Evolutionary conservation across 2,888 invertebrate species (phyloP), one percentile per base, ranked within the genome.

Genomic region (Chorisops tibialis): DNA sequence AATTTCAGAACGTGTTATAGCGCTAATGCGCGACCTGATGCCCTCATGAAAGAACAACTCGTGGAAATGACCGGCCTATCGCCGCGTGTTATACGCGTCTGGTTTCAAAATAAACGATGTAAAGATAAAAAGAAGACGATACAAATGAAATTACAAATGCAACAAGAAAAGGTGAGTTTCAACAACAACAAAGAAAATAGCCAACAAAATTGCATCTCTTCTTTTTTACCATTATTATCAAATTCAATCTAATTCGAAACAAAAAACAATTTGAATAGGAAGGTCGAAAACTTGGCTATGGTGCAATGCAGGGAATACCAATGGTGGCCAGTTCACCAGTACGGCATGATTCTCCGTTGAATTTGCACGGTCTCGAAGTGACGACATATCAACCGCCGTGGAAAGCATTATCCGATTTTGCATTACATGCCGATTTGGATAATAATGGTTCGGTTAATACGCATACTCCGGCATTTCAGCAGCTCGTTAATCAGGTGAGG

Each of bases 101-200:
- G 99, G 99, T 99, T 98, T 83, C 97, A 97, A 80, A 97, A 97
- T 80, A 97, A 96, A 78, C 83, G 96, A 67, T 96, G 96, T 82
- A 96, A 96, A 80, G 96, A 96, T 81, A 96, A 96, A 82, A 96
- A 96, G 83, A 91, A 94, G 78, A 96, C 95, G 59, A 90, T 97
- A 54, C 89, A 96, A 72, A 89, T 97, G 85, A 96, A 97, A 79
- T 91, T 97, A 81, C 94, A 96, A 79, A 95, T 96, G 87, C 93
- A 96, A 74, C 96, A 96, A 76, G 96, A 97, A 79, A 95, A 95
- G 92, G 96, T 95, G 84, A 79, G 79, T 72, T 71, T 47, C 21
- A 41, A 21, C 22, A 24, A 22, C 6, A 38, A 39, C 9, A 41
- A 45, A 39, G 16, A 30, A 21, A 43, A n/a, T n/a, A n/a, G n/a